Conservation (phyloP, 2,113 vertebrate species). For the Amazona guildingii region DNA sequence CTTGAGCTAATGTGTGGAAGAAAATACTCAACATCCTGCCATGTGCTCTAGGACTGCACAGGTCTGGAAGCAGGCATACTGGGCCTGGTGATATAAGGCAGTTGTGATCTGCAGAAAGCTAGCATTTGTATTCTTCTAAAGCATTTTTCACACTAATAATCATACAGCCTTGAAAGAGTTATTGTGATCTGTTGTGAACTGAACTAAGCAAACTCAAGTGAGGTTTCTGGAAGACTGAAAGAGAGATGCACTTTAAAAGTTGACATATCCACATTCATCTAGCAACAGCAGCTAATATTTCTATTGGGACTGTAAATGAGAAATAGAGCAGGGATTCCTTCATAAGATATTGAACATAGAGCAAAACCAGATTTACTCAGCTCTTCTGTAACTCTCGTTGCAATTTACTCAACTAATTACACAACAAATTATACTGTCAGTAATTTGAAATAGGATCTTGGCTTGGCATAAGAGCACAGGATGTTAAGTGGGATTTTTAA, state of each 20-base stretch:
- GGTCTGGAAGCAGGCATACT: neutral
- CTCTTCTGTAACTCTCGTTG: neutral
- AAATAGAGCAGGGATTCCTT: neutral
- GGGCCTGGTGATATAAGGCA: neutral
- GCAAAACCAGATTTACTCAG: neutral
- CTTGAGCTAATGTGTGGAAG: neutral
- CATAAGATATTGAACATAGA: neutral
- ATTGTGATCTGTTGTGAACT: neutral
- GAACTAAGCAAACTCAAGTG: neutral
- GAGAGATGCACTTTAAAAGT: neutral
- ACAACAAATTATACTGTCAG: neutral
- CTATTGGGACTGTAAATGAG: neutral
- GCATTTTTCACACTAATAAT: neutral
- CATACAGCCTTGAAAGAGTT: neutral
- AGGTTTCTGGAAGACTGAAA: neutral
- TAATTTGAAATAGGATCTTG: neutral
- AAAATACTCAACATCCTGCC: neutral
- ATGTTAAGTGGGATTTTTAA: accelerated
- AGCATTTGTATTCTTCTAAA: neutral
- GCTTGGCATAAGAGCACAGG: neutral
- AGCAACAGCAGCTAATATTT: neutral
- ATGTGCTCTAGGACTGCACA: neutral
- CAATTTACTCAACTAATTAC: neutral
- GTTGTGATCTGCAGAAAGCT: neutral
- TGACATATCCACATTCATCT: neutral